phyloP scores from a whole-genome alignment of 2,113 vertebrate species.

The Barnardius zonarius region DNA sequence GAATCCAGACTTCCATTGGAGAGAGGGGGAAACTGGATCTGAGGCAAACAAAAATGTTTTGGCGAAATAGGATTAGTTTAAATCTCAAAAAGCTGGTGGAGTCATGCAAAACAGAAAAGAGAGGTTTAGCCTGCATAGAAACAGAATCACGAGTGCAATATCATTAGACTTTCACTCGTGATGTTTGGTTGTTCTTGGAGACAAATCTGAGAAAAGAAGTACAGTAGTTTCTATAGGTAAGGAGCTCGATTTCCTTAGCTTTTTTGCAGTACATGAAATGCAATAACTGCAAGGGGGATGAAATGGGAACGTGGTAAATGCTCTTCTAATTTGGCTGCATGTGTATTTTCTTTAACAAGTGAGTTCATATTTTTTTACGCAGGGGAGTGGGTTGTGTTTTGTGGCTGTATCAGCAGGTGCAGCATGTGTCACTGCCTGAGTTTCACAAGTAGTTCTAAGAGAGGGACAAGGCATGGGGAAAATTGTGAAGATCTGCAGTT shows the following conservation, averaged over 20 bases:
- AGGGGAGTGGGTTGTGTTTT: neutral
- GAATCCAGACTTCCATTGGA: neutral
- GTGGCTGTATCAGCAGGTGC: neutral
- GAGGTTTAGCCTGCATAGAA: constrained; percentile 70
- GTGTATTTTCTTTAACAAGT: neutral
- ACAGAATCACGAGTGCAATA: constrained; percentile 74
- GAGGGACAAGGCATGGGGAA: neutral
- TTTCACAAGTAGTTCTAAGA: neutral
- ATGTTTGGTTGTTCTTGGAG: constrained; percentile 64
- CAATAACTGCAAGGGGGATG: constrained; percentile 17
- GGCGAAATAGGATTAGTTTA: constrained; percentile 80
- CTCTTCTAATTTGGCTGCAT: neutral
- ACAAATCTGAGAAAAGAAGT: constrained; percentile 63
- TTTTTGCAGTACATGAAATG: constrained; percentile 8
- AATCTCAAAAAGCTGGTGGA: constrained; percentile 73
- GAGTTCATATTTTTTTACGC: neutral
- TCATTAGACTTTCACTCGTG: constrained; percentile 63
- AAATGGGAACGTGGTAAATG: constrained; percentile 12
- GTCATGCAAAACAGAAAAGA: constrained; percentile 66
- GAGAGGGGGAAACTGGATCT: neutral
- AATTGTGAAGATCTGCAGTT: neutral
- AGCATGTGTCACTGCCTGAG: neutral
- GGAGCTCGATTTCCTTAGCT: constrained; percentile 23
- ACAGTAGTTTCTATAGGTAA: constrained; percentile 57
- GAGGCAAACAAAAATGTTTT: constrained; percentile 70